These are phyloP conservation scores for Drosophila gunungcola DNA, from an alignment of 1,140 invertebrate genomes.

Conservation along the genomic window DNA sequence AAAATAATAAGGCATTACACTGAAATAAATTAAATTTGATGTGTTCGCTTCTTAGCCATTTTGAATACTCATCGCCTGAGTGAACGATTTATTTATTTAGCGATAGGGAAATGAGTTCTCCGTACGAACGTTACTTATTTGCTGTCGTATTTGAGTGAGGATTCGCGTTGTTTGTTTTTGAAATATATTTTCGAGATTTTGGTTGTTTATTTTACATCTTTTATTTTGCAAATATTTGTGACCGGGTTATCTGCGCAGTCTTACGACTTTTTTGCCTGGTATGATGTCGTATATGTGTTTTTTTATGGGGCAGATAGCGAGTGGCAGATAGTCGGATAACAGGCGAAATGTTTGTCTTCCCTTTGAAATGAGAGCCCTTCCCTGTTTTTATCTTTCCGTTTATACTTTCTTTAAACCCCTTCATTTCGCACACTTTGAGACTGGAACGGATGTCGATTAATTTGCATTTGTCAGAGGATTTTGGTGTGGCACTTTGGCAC, in stretches of 20 bases:
- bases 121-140: constrained; percentile 16
- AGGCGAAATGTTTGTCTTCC: constrained; percentile 13
- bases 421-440: not conserved
- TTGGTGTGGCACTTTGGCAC: constrained; percentile 13
- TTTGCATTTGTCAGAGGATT: not conserved
- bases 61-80: not conserved
- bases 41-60: too few relatives aligned
- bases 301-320: constrained; percentile 17
- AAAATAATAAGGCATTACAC: not conserved
- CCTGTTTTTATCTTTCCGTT: not conserved
- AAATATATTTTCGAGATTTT: constrained; percentile 27
- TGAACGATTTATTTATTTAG: constrained; percentile 1
- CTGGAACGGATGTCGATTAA: constrained; percentile 19
- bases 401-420: not conserved
- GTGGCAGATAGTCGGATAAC: constrained; percentile 13
- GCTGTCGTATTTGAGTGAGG: constrained; percentile 12
- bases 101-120: constrained; percentile 15
- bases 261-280: constrained; percentile 19
- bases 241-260: not conserved
- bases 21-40: not conserved
- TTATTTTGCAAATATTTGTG: constrained; percentile 40
- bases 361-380: not conserved
- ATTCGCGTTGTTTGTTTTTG: constrained; percentile 6
- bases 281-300: constrained; percentile 6
- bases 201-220: constrained; percentile 14